Percentiles rank a stretch among this genome's conserved stretches.
These are phyloP conservation scores for Morelia viridis DNA, from an alignment of 2,797 vertebrate genomes.

Conservation along the genomic window DNA sequence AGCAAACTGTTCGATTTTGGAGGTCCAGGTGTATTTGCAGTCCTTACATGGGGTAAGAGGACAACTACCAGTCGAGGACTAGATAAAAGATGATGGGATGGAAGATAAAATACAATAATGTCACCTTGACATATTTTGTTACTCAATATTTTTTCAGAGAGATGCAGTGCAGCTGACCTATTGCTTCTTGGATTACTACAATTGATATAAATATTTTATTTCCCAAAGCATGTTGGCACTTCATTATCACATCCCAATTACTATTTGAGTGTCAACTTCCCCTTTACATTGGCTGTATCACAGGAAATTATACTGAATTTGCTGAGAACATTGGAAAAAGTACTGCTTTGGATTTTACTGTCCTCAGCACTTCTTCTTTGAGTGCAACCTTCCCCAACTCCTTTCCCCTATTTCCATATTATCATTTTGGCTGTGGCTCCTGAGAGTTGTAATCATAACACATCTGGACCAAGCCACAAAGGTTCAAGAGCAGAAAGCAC, in stretches of 20 bases:
- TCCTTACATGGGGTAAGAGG: not conserved
- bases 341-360: not conserved
- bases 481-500: not conserved
- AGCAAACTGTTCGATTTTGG: not conserved
- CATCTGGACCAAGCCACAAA: not conserved
- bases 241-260: constrained; percentile 33
- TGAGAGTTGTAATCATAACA: not conserved
- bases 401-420: not conserved
- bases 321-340: not conserved
- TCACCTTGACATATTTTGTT: constrained; percentile 29
- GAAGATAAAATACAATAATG: constrained; percentile 16
- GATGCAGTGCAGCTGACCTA: not conserved
- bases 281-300: constrained; percentile 8
- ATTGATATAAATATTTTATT: constrained; percentile 37
- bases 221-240: constrained; percentile 40
- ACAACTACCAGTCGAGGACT: not conserved
- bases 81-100: not conserved
- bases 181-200: constrained; percentile 39
- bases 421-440: not conserved
- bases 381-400: not conserved
- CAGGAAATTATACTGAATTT: constrained; percentile 16
- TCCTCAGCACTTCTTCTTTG: constrained; percentile 15
- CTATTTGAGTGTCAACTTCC: constrained; percentile 37
- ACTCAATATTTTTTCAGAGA: constrained; percentile 10
- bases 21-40: not conserved